A percentile compares a stretch with the other conserved stretches of the same genome.
These are phyloP conservation scores for Lissocephala sabroskyi DNA, from an alignment of 2,888 invertebrate genomes.

Conservation along the genomic window DNA sequence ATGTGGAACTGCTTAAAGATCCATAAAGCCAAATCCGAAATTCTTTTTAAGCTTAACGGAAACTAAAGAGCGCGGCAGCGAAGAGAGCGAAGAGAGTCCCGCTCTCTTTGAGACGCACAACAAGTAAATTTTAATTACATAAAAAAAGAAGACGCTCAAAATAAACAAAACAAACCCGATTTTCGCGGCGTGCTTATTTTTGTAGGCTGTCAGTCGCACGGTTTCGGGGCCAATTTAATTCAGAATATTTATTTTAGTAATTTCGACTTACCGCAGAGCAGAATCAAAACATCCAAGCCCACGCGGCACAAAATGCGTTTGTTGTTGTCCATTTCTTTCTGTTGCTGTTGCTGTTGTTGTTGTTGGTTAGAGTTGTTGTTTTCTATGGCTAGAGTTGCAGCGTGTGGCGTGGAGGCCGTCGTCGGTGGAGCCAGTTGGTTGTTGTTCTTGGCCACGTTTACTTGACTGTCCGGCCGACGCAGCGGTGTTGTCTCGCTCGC, in stretches of 20 bases:
- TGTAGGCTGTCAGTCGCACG: no score
- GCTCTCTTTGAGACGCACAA: no score
- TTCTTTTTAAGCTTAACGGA: background rate
- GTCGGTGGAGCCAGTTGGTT: slow-evolving; percentile 21
- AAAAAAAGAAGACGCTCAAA: slow-evolving; percentile 8
- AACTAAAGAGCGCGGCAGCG: background rate
- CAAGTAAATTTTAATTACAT: slow-evolving; percentile 3
- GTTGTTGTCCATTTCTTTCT: slow-evolving; percentile 66
- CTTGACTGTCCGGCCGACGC: slow-evolving; percentile 60
- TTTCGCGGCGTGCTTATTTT: no score
- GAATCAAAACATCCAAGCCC: slow-evolving; percentile 78
- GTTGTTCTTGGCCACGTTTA: slow-evolving; percentile 36
- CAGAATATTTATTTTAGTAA: no score
- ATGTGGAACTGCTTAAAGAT: no score
- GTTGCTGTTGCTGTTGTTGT: slow-evolving; percentile 19
- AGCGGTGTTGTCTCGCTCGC: slow-evolving; percentile 72
- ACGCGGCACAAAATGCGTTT: slow-evolving; percentile 77
- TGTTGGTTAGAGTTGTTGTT: slow-evolving; percentile 25
- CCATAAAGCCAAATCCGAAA: no score
- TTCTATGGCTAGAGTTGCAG: slow-evolving; percentile 19
- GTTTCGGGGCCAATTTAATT: no score
- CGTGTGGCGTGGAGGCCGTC: slow-evolving; percentile 21
- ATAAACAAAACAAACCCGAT: slow-evolving; percentile 5
- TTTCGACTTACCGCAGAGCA: slow-evolving; percentile 83
- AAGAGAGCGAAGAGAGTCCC: background rate